These are phyloP conservation scores for Ichneumoninae sp. DNA, from an alignment of 2,888 invertebrate species.

Conservation along the genomic window DNA sequence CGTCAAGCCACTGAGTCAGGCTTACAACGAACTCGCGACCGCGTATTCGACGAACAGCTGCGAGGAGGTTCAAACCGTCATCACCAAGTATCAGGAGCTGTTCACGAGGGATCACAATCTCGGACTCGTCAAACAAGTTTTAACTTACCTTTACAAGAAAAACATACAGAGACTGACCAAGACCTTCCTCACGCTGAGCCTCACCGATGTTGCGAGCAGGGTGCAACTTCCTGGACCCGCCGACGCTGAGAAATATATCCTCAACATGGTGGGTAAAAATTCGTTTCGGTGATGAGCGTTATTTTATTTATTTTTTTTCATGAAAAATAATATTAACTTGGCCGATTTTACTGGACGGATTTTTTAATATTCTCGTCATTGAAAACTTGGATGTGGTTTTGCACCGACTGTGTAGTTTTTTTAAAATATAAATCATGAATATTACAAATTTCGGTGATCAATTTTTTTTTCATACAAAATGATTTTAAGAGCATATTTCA, in stretches of 20 bases:
- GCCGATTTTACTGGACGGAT: no score
- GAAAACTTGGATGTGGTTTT: no score
- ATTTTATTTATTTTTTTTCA: slow-evolving; percentile 2
- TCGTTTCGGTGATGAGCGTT: neutral
- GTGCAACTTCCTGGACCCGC: slow-evolving; percentile 93
- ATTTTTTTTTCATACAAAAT: no score
- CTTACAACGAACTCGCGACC: slow-evolving; percentile 94
- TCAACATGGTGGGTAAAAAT: slow-evolving; percentile 92
- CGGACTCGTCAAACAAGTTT: slow-evolving; percentile 93
- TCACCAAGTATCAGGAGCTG: slow-evolving; percentile 92
- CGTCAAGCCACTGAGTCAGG: slow-evolving; percentile 93
- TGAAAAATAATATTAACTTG: neutral
- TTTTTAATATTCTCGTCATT: no score
- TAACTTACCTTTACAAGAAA: slow-evolving; percentile 96
- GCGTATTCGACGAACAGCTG: slow-evolving; percentile 92
- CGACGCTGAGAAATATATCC: slow-evolving; percentile 96
- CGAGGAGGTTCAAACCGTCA: slow-evolving; percentile 88
- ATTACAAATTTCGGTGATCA: neutral
- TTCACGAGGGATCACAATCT: slow-evolving; percentile 91
- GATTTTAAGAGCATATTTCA: no score
- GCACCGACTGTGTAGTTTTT: no score
- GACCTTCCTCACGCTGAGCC: slow-evolving; percentile 95
- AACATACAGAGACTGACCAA: slow-evolving; percentile 98
- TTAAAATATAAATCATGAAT: neutral
- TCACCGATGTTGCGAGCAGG: slow-evolving; percentile 95